Evolutionary conservation across 1,140 invertebrate species (phyloP).

Genomic region (Procambarus virginalis): DNA sequence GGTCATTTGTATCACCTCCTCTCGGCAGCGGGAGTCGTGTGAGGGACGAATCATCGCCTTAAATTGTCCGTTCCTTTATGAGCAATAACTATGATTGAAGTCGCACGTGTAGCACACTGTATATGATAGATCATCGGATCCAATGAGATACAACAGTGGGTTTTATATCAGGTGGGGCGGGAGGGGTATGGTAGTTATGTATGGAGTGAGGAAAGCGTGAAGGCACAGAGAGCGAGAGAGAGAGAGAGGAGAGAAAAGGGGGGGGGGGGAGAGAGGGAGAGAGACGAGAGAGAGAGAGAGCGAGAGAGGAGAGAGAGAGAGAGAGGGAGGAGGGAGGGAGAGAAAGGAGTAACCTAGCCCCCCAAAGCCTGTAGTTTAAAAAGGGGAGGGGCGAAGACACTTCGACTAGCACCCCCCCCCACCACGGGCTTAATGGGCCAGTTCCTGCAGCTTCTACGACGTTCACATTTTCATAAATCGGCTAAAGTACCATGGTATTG

Average conservation of each 20-base stretch:
- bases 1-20: conserved; percentile 34
- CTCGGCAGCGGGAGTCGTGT: conserved; percentile 8
- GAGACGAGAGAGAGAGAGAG: conserved; percentile 15
- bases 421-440: conserved; percentile 45
- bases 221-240: neutral
- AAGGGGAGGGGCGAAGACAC: too few relatives aligned
- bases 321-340: conserved; percentile 18
- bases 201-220: too few relatives aligned
- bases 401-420: too few relatives aligned
- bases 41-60: neutral
- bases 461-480: conserved; percentile 67
- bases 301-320: conserved; percentile 25
- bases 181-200: too few relatives aligned
- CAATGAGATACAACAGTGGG: too few relatives aligned
- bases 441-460: conserved; percentile 49
- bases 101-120: conserved; percentile 28
- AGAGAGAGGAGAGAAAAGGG: neutral
- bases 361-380: conserved; percentile 18
- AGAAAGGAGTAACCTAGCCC: neutral
- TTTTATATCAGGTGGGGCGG: too few relatives aligned
- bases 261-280: neutral
- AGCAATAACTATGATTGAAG: conserved; percentile 26
- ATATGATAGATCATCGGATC: neutral
- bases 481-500: conserved; percentile 57
- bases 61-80: conserved; percentile 36